Conservation (phyloP, 2,888 invertebrate species). For the Drosophila mettleri region DNA sequence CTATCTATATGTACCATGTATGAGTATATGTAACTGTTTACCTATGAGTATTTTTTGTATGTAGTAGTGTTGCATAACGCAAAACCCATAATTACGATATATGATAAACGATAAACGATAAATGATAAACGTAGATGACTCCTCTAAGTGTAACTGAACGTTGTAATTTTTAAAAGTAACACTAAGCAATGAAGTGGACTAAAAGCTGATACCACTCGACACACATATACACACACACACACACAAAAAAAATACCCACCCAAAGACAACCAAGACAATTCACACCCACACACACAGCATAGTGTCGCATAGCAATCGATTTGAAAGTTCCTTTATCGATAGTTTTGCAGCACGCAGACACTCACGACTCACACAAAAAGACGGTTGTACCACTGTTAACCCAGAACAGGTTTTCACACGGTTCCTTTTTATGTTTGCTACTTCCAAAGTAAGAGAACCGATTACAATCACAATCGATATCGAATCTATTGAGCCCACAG, state of each 20-base stretch:
- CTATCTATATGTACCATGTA: constrained; percentile 5
- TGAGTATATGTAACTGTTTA: constrained; percentile 39
- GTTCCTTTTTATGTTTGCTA: constrained; percentile 62
- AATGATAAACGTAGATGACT: constrained; percentile 54
- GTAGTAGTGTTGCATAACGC: constrained; percentile 60
- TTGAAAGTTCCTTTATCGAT: background rate
- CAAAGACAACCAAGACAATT: constrained; percentile 20
- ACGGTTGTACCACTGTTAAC: constrained; percentile 64
- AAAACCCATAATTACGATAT: constrained; percentile 29
- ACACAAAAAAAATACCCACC: constrained; percentile 20
- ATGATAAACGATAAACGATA: constrained; percentile 32
- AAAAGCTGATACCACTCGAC: constrained; percentile 18
- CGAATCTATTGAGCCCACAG: constrained; percentile 73
- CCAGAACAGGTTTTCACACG: constrained; percentile 59
- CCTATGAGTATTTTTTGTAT: constrained; percentile 73
- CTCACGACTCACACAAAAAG: constrained; percentile 36
- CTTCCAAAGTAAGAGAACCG: constrained; percentile 38
- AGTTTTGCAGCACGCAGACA: constrained; percentile 13
- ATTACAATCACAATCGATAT: constrained; percentile 71
- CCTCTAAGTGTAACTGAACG: constrained; percentile 69
- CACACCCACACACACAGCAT: constrained; percentile 15
- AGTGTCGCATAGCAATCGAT: constrained; percentile 4
- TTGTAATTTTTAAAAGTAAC: constrained; percentile 75
- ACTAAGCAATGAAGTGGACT: constrained; percentile 65
- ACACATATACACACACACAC: constrained; percentile 20